Conservation (phyloP, 53 echinoderm and acorn worm species). For the Holothuria scabra region DNA sequence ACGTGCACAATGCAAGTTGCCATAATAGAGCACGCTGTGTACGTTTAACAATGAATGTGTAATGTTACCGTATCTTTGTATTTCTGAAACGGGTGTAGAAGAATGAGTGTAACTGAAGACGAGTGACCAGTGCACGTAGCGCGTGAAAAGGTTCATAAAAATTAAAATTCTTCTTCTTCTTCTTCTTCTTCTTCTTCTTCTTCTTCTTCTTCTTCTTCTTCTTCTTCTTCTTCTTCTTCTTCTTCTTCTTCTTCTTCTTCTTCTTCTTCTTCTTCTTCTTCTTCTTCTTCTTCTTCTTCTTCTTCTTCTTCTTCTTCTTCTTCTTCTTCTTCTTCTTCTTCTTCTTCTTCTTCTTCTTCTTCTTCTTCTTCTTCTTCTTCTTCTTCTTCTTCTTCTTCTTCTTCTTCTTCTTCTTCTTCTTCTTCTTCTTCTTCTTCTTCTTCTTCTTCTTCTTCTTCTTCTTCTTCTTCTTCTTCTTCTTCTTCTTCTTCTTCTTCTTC, state of each 20-base stretch:
- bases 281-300: conserved; percentile 43
- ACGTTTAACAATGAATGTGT: too few species aligned
- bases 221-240: conserved; percentile 9
- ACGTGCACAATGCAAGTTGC: too few species aligned
- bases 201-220: neutral
- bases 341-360: neutral
- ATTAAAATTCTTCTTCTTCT: too few species aligned
- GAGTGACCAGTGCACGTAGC: too few species aligned
- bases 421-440: conserved; percentile 24
- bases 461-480: conserved; percentile 30
- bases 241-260: conserved; percentile 34
- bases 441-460: conserved; percentile 17
- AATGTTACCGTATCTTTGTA: too few species aligned
- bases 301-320: conserved; percentile 37
- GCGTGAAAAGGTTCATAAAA: too few species aligned
- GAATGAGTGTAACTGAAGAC: too few species aligned
- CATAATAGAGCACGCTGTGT: too few species aligned
- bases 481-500: conserved; percentile 26
- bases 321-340: conserved; percentile 28
- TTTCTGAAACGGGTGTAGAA: too few species aligned
- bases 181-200: conserved; percentile 20
- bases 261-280: conserved; percentile 33
- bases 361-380: neutral
- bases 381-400: conserved; percentile 4
- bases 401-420: conserved; percentile 33